Conservation (phyloP, 2,797 vertebrate species). For the Antennarius maculatus region DNA sequence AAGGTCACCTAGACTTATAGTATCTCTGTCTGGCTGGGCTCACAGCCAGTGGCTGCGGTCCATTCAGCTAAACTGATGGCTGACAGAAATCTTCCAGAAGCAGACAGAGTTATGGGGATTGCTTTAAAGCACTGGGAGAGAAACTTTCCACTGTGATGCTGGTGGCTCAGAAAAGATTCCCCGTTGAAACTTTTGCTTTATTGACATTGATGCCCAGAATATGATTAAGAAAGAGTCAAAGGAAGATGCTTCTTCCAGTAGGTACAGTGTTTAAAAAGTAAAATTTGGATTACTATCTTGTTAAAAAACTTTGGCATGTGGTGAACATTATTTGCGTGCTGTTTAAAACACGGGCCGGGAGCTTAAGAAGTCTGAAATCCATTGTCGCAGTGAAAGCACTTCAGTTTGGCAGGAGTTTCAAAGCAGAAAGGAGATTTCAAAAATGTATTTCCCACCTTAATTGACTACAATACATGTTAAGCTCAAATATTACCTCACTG, state of each 20-base stretch:
- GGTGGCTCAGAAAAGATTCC: conserved; percentile 21
- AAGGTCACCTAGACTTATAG: conserved; percentile 64
- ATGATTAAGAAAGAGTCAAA: conserved; percentile 20
- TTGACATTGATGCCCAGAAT: conserved; percentile 22
- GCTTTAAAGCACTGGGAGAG: not conserved
- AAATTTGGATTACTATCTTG: conserved; percentile 37
- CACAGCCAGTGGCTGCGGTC: conserved; percentile 17
- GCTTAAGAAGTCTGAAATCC: conserved; percentile 44
- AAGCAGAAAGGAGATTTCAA: conserved; percentile 8
- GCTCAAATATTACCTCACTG: conserved; percentile 24
- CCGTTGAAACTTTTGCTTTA: conserved; percentile 2
- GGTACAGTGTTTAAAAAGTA: conserved; percentile 17
- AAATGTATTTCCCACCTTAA: conserved; percentile 41
- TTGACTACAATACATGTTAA: conserved; percentile 43
- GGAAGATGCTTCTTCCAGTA: conserved; percentile 16
- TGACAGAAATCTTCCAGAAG: conserved; percentile 38
- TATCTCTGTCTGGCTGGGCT: conserved; percentile 42
- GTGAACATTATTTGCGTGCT: conserved; percentile 46
- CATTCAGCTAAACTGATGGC: conserved; percentile 29
- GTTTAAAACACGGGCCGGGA: conserved; percentile 42
- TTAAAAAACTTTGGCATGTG: conserved; percentile 23
- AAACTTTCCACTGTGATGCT: conserved; percentile 13
- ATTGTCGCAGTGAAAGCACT: conserved; percentile 43
- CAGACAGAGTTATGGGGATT: conserved; percentile 5
- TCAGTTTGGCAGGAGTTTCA: conserved; percentile 44